These are phyloP conservation scores for Heliothis peltigera DNA, from an alignment of 2,888 invertebrate genomes.

Conservation along the genomic window DNA sequence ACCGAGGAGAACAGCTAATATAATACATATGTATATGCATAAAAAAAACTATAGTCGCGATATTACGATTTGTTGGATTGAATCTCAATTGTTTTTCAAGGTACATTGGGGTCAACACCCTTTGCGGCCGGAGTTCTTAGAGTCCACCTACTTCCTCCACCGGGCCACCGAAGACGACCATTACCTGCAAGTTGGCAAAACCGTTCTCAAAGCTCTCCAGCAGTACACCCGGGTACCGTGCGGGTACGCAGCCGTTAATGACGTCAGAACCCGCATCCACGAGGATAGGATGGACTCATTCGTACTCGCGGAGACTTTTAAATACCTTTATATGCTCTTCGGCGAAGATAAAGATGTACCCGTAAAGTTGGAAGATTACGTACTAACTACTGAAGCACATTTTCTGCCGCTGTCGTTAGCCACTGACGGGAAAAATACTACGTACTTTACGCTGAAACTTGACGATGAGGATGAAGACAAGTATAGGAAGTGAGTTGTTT, in stretches of 20 bases:
- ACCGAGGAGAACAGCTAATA: too few species aligned
- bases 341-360: slow-evolving; percentile 95
- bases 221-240: slow-evolving; percentile 97
- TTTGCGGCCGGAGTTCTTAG: slow-evolving; percentile 98
- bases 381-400: slow-evolving; percentile 98
- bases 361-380: slow-evolving; percentile 95
- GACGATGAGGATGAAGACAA: slow-evolving; percentile 86
- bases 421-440: slow-evolving; percentile 89
- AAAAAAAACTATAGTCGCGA: too few species aligned
- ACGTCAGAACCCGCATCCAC: slow-evolving; percentile 96
- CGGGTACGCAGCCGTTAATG: slow-evolving; percentile 99
- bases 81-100: slow-evolving; percentile 72
- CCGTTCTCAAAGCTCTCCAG: slow-evolving; percentile 96
- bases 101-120: slow-evolving; percentile 99
- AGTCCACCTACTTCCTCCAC: slow-evolving; percentile 99
- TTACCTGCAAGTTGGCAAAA: slow-evolving; percentile 97
- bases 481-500: slow-evolving; percentile 78
- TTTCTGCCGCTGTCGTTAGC: slow-evolving; percentile 96
- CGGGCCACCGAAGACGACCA: slow-evolving; percentile 98
- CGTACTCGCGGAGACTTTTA: slow-evolving; percentile 99
- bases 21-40: too few species aligned
- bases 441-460: slow-evolving; percentile 83
- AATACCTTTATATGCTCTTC: slow-evolving; percentile 98
- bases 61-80: not conserved
- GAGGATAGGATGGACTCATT: slow-evolving; percentile 99